Base-by-base conservation (phyloP, 1,140 invertebrate genomes). In the Conus betulinus region DNA sequence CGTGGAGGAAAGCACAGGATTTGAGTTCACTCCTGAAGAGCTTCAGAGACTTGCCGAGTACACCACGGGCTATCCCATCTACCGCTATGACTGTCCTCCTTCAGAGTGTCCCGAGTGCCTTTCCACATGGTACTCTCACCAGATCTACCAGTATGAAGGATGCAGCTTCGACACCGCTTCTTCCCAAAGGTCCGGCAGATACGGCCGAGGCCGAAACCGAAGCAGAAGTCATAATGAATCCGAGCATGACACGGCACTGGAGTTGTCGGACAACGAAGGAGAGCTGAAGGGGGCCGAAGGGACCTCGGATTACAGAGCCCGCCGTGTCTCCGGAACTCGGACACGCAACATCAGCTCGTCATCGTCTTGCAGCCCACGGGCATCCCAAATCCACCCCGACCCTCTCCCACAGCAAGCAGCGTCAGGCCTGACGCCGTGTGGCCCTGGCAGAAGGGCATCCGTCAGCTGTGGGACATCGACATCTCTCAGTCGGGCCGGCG, bases 41-140 rank as follows among this genome's bases (percentile, higher is more conserved):
- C 89, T 95, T 20, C 90, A 93, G 63, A 90, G 91, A 52, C 89
- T 95, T 52, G 93, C 93, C 2, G 89, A 93, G 78, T 94, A 92
- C 83, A 93, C 94, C 20, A 93, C 93, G 8, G 94, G 94, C 8
- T 93, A 91, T 87, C 93, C 94, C 3, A 87, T 95, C n/a, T 91
- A 93, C 52, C 92, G 92, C 11, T 94, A 93, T 88, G 91, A 94
- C 83, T 94, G 93, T 67, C 87, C 92, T 0, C 93, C 93, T 0
- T 91, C 91, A 2, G 90, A 93, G 52, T 95, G 94, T 89, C 92
- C 94, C 8, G 92, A 94, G 67, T 95, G 94, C 89, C 87, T 93
- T 25, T 85, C 89, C 20, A 88, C 90, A 23, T 87, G 89, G 87
- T 91, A 90, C 87, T 85, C 84, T 20, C 83, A 87, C 60, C 91